Conservation (phyloP, 2,888 invertebrate species). For the Harpagoxenus sublaevis region DNA sequence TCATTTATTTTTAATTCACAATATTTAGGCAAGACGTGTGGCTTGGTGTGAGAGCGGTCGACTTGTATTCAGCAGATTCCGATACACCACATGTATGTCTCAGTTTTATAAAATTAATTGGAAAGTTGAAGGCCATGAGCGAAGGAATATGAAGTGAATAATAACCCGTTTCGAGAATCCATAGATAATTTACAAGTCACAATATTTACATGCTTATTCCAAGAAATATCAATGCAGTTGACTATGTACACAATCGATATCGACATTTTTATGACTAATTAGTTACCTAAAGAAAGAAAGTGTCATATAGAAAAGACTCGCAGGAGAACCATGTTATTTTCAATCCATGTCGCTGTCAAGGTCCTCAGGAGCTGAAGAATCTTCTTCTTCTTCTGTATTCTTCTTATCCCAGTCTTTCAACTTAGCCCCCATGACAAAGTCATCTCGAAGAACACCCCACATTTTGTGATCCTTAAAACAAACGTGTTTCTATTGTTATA, state of each 20-base stretch:
- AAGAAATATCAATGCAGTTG: conserved; percentile 7
- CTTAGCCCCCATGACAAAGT: conserved; percentile 96
- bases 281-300: not conserved
- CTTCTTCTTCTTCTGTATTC: conserved; percentile 86
- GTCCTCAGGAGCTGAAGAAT: conserved; percentile 79
- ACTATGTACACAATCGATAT: conserved; percentile 14
- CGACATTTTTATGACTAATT: conserved; percentile 18
- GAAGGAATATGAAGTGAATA: not conserved
- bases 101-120: not conserved
- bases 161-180: not conserved
- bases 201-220: conserved; percentile 33
- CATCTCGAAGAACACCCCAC: conserved; percentile 90
- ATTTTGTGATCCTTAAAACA: conserved; percentile 66
- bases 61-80: not conserved
- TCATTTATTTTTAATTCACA: conserved; percentile 8
- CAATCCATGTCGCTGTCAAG: conserved; percentile 77
- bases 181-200: conserved; percentile 12
- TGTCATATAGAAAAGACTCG: not conserved
- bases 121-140: not conserved
- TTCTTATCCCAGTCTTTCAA: conserved; percentile 97
- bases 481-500: conserved; percentile 35
- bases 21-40: not conserved
- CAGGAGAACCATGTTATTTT: conserved; percentile 45
- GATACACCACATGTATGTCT: not conserved
- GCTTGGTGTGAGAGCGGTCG: not conserved